Evolutionary conservation across 2,888 invertebrate genomes (phyloP).

Genomic region (Mesodorylaimus sp.): DNA sequence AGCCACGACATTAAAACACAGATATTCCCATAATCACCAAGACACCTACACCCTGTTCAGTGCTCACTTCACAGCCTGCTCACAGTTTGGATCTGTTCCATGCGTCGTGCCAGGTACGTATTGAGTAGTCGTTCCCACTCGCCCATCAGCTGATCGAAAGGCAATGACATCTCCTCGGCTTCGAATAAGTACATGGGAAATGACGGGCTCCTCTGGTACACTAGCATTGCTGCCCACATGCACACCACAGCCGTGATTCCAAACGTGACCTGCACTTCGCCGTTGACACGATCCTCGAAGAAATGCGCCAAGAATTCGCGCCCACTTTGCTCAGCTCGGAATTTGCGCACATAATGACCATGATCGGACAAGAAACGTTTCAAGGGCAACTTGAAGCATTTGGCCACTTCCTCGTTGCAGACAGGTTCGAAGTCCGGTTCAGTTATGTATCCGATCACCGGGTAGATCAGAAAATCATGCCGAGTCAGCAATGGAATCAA

Average conservation of each 20-base stretch:
- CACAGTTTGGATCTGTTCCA: too few relatives aligned
- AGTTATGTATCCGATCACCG: not conserved
- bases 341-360: not conserved
- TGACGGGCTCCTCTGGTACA: too few relatives aligned
- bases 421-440: not conserved
- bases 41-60: too few relatives aligned
- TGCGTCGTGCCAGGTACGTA: too few relatives aligned
- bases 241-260: constrained; percentile 4
- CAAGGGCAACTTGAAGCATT: not conserved
- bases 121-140: too few relatives aligned
- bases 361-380: not conserved
- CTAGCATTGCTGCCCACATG: not conserved
- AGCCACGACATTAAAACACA: too few relatives aligned
- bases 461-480: not conserved
- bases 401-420: not conserved
- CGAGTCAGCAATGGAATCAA: not conserved
- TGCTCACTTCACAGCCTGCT: too few relatives aligned
- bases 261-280: not conserved
- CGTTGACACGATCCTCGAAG: not conserved
- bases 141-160: too few relatives aligned
- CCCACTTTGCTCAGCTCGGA: not conserved
- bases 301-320: not conserved
- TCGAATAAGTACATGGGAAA: too few relatives aligned
- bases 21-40: too few relatives aligned
- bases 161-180: too few relatives aligned